A percentile compares a stretch with the other conserved stretches of the same genome.
Evolutionary conservation across 2,888 invertebrate genomes (phyloP).

Genomic region (Acleris sparsana): DNA sequence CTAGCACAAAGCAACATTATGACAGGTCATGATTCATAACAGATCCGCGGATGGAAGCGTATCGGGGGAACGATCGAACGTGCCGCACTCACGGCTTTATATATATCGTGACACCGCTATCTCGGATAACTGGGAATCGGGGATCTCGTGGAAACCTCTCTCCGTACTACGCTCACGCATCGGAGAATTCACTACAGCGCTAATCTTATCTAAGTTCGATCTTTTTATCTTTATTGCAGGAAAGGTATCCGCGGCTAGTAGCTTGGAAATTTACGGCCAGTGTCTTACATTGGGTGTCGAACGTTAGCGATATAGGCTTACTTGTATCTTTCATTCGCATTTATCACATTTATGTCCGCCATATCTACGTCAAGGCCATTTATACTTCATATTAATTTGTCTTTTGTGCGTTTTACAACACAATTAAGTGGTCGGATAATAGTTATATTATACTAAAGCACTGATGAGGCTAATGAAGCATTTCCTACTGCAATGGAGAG

Average conservation of each 20-base stretch:
- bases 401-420: too few relatives aligned
- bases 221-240: slow-evolving; percentile 47
- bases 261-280: slow-evolving; percentile 9
- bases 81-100: slow-evolving; percentile 54
- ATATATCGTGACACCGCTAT: slow-evolving; percentile 59
- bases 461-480: too few relatives aligned
- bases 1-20: slow-evolving; percentile 30
- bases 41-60: slow-evolving; percentile 43
- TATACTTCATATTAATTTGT: too few relatives aligned
- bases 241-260: slow-evolving; percentile 30
- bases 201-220: slow-evolving; percentile 56
- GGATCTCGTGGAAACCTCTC: slow-evolving; percentile 57
- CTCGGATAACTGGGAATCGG: slow-evolving; percentile 53
- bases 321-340: not conserved
- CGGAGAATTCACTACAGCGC: slow-evolving; percentile 52
- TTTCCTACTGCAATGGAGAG: too few relatives aligned
- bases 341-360: not conserved
- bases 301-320: not conserved
- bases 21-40: slow-evolving; percentile 36
- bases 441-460: too few relatives aligned
- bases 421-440: too few relatives aligned
- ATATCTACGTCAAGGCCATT: too few relatives aligned
- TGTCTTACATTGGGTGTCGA: slow-evolving; percentile 11
- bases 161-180: slow-evolving; percentile 51
- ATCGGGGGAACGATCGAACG: slow-evolving; percentile 56